A percentile compares a stretch with the other conserved stretches of the same genome.
These are phyloP conservation scores for Subacronicta megacephala DNA, from an alignment of 2,888 invertebrate genomes.

Conservation along the genomic window DNA sequence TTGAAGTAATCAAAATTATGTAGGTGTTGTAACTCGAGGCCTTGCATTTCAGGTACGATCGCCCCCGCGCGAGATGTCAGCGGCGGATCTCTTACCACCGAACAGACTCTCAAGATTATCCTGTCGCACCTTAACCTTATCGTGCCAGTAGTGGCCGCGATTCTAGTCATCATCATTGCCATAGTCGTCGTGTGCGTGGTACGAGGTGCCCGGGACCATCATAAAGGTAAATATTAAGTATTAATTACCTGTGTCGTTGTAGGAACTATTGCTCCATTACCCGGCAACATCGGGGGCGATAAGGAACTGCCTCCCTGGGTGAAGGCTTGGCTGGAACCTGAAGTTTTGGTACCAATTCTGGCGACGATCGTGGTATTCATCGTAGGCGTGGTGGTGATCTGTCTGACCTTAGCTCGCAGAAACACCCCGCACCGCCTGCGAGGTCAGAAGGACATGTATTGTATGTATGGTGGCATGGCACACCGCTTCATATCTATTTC, in stretches of 20 bases:
- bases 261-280: conserved; percentile 96
- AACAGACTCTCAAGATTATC: conserved; percentile 96
- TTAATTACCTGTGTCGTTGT: conserved; percentile 51
- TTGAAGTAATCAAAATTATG: conserved; percentile 34
- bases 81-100: conserved; percentile 92
- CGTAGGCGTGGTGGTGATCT: conserved; percentile 97
- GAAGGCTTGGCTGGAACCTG: conserved; percentile 96
- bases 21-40: conserved; percentile 55
- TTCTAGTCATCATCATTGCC: conserved; percentile 97
- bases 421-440: conserved; percentile 95
- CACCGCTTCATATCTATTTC: conserved; percentile 75
- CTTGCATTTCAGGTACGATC: conserved; percentile 97
- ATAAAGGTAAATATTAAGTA: conserved; percentile 92
- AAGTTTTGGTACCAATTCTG: conserved; percentile 96
- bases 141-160: conserved; percentile 97
- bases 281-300: conserved; percentile 88
- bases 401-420: conserved; percentile 95
- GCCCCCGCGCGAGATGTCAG: conserved; percentile 95
- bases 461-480: conserved; percentile 91
- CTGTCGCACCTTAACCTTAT: conserved; percentile 97
- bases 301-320: conserved; percentile 92
- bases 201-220: conserved; percentile 94
- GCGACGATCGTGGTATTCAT: conserved; percentile 97
- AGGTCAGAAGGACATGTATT: conserved; percentile 94
- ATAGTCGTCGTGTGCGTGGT: conserved; percentile 97